Evolutionary conservation across 1,140 invertebrate species (phyloP), one percentile per base, ranked within the genome.

Genomic region (Diorhabda carinulata): DNA sequence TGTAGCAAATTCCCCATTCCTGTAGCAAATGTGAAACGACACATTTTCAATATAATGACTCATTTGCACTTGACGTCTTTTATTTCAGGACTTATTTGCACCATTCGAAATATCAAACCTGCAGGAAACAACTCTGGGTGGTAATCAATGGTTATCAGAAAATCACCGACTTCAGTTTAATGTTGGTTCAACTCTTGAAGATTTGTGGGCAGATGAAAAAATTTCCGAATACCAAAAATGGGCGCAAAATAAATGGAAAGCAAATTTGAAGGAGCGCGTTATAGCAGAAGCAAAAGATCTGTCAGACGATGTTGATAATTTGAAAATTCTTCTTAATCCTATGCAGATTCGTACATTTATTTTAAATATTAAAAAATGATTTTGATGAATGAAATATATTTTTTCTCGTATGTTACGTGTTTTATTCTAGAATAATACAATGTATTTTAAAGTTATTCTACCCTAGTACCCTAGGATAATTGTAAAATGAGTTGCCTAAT

Each of bases 291-390:
- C 25, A 10, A 62, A 60, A 2, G 67, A 71, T 61, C 61, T 52
- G 1, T 42, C 66, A 7, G 70, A 72, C 41, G 58, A 74, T 78
- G 75, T 56, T 25, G 64, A 73, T 40, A 64, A 76, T 10, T 67
- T 73, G 47, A 64, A 69, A 43, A 70, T 79, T 43, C 64, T 45
- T 5, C 66, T 79, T 7, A 70, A 63, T 64, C 74, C 78, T 43
- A 77, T 77, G 71, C 72, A 79, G 69, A 79, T 78, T 63, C 71
- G 78, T 43, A 79, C 77, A 7, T 78, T 79, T 71, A 60, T 76
- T 68, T 70, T 77, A 41, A 69, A 75, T 10, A 70, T 76, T 57
- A 61, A 70, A 3, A 72, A 68, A 68, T 52, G 3, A 4, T 52
- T 52, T 8, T 52, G 6, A n/a, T 52, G 47, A 52, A 25, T 25